These are phyloP conservation scores for Eilema griseolum DNA, from an alignment of 2,888 invertebrate genomes.

Conservation along the genomic window DNA sequence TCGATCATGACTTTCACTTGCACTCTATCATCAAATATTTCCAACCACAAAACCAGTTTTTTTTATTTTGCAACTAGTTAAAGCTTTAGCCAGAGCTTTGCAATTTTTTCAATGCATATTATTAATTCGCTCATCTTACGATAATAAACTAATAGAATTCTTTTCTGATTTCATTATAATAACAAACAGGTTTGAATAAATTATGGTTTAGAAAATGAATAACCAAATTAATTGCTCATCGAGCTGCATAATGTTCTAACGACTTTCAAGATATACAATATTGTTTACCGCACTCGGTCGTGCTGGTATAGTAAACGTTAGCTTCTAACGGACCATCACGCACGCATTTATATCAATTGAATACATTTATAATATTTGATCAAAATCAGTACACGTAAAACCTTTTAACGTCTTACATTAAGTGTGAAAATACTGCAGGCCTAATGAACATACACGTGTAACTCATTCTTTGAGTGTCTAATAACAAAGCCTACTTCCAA, in stretches of 20 bases:
- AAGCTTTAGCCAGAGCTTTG: slow-evolving; percentile 59
- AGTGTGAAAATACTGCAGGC: background rate
- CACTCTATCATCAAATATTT: slow-evolving; percentile 83
- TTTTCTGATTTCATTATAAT: slow-evolving; percentile 63
- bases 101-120: slow-evolving; percentile 55
- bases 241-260: slow-evolving; percentile 47
- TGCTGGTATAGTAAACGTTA: background rate
- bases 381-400: background rate
- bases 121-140: slow-evolving; percentile 65
- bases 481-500: slow-evolving; percentile 45
- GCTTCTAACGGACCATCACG: background rate
- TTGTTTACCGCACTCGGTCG: slow-evolving; percentile 4
- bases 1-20: slow-evolving; percentile 84
- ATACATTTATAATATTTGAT: background rate
- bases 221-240: slow-evolving; percentile 49
- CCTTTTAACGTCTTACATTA: background rate
- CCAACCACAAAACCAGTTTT: slow-evolving; percentile 77
- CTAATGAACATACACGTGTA: slow-evolving; percentile 25
- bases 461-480: slow-evolving; percentile 35
- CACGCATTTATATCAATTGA: slow-evolving; percentile 3
- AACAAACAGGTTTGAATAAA: slow-evolving; percentile 61
- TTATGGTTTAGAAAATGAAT: slow-evolving; percentile 58
- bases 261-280: slow-evolving; percentile 43
- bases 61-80: slow-evolving; percentile 66
- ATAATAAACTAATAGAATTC: slow-evolving; percentile 60